phyloP scores from a whole-genome alignment of 1,140 invertebrate genomes.

The Drosophila malerkotliana region DNA sequence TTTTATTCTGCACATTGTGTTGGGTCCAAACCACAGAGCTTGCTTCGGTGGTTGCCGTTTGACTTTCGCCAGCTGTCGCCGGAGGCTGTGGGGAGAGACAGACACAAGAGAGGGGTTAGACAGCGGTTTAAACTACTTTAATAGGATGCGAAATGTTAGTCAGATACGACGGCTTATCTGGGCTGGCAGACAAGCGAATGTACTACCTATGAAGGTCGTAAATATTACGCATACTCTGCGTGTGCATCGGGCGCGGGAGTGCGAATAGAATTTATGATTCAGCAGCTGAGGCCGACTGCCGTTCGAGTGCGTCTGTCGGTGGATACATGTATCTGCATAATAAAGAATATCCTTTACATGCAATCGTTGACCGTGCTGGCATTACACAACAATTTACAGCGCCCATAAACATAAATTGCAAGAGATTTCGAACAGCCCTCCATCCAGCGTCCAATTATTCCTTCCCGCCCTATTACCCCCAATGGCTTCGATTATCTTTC shows the following conservation, averaged over 20 bases:
- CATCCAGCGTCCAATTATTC: constrained; percentile 56
- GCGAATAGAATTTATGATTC: constrained; percentile 29
- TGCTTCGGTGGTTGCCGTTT: constrained; percentile 25
- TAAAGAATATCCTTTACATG: constrained; percentile 41
- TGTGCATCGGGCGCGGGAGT: constrained; percentile 6
- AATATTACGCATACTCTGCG: constrained; percentile 31
- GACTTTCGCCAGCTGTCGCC: constrained; percentile 52
- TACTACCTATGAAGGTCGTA: constrained; percentile 29
- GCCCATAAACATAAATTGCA: constrained; percentile 34
- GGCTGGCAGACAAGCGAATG: constrained; percentile 12
- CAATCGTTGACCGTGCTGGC: constrained; percentile 18
- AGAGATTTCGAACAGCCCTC: background rate
- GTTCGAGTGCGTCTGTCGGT: no score
- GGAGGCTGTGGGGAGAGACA: constrained; percentile 24
- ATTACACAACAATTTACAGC: constrained; percentile 24
- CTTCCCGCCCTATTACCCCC: background rate
- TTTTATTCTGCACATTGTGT: constrained; percentile 77
- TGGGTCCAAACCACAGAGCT: constrained; percentile 48
- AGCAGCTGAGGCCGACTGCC: constrained; percentile 8
- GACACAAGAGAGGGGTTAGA: constrained; percentile 2
- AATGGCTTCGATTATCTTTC: constrained; percentile 39
- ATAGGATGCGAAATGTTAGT: background rate
- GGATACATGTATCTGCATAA: constrained; percentile 27
- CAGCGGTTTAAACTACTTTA: constrained; percentile 1
- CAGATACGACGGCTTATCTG: constrained; percentile 28